phyloP scores from a whole-genome alignment of 2,888 invertebrate species.

The Nemurella pictetii region DNA sequence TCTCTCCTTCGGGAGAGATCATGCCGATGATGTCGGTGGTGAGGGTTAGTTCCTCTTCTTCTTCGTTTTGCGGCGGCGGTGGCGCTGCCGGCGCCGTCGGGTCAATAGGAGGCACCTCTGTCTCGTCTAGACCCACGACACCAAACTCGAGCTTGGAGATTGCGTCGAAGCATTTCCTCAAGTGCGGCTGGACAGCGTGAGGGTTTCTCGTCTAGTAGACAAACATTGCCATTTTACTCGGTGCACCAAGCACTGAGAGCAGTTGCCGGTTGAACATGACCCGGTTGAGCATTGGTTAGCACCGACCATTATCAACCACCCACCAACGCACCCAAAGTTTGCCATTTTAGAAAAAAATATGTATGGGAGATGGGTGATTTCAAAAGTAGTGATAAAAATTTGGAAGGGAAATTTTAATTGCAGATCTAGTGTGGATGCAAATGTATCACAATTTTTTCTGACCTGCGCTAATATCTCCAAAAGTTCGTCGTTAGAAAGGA shows the following conservation, averaged over 20 bases:
- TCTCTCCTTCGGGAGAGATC: constrained; percentile 88
- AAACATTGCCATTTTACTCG: neutral
- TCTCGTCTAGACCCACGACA: constrained; percentile 52
- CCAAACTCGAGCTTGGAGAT: constrained; percentile 79
- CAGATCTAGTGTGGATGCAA: neutral
- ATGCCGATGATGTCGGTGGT: constrained; percentile 87
- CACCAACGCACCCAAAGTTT: too few species aligned
- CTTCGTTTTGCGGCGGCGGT: constrained; percentile 65
- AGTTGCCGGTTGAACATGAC: too few species aligned
- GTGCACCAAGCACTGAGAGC: neutral
- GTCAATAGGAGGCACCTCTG: constrained; percentile 59
- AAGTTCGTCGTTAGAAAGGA: constrained; percentile 86
- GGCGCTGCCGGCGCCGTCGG: constrained; percentile 50
- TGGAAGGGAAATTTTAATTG: neutral
- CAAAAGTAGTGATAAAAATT: neutral
- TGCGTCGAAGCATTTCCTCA: constrained; percentile 88
- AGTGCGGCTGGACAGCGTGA: constrained; percentile 85
- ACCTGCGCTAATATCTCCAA: constrained; percentile 88
- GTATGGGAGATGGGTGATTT: too few species aligned
- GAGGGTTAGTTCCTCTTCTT: constrained; percentile 50
- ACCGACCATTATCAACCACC: too few species aligned
- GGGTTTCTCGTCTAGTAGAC: constrained; percentile 74
- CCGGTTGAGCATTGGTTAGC: too few species aligned
- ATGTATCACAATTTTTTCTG: too few species aligned
- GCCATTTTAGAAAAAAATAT: too few species aligned